These are phyloP conservation scores for Dasyurus viverrinus DNA, from an alignment of 2,113 vertebrate genomes.

Conservation along the genomic window DNA sequence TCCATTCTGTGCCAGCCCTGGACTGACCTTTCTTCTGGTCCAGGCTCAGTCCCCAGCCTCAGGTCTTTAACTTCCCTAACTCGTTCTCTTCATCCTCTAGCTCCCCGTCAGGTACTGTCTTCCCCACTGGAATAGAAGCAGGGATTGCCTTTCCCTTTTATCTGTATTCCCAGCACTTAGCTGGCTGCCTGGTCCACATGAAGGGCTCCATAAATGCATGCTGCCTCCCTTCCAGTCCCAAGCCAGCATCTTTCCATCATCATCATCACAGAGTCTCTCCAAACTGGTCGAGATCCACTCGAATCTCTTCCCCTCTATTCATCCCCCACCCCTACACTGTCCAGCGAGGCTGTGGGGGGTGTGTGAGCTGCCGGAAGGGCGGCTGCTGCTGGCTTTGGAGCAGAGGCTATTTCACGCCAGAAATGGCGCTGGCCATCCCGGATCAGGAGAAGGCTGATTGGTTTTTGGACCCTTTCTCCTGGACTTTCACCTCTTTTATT, in stretches of 20 bases:
- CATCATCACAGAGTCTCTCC: not conserved
- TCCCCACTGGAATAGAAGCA: not conserved
- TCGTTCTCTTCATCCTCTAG: not conserved
- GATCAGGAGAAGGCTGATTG: not conserved
- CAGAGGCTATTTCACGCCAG: not conserved
- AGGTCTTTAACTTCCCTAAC: not conserved
- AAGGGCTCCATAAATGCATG: not conserved
- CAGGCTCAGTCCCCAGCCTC: no score
- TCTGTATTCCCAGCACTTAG: not conserved
- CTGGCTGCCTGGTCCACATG: no score
- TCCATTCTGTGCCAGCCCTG: not conserved
- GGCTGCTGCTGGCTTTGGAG: not conserved
- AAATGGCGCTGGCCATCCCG: not conserved
- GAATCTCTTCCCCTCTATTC: not conserved
- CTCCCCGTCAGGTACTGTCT: not conserved
- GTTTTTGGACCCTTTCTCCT: not conserved
- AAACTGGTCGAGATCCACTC: not conserved
- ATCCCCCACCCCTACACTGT: not conserved
- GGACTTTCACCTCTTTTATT: not conserved
- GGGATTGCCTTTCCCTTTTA: not conserved
- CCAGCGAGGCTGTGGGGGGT: rapidly evolving
- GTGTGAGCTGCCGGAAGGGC: no score
- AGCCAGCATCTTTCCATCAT: not conserved
- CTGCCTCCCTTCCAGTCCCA: not conserved
- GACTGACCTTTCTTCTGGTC: not conserved